Percentiles rank a stretch among this genome's conserved stretches.
Evolutionary conservation across 2,113 vertebrate species (phyloP).

Genomic region (Thomomys bottae): DNA sequence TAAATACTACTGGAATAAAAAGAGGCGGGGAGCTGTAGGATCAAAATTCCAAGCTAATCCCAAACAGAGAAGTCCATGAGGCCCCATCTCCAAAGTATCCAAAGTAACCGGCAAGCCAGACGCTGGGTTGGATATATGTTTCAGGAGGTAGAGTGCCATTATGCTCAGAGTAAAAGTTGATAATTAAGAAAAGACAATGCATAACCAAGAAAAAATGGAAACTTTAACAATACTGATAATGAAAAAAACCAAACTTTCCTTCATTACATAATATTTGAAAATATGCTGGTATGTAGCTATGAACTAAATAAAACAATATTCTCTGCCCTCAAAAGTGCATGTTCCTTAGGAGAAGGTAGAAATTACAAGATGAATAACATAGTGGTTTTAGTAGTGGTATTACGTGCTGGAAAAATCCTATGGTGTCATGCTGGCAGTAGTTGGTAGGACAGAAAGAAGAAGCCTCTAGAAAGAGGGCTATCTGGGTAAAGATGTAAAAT

Average conservation of each 20-base stretch:
- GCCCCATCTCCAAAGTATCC: too few species aligned
- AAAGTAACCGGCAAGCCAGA: too few species aligned
- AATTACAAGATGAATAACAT: background rate
- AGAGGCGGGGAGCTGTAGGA: too few species aligned
- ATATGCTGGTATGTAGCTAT: background rate
- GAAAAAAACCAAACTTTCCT: background rate
- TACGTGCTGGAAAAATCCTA: fast-evolving
- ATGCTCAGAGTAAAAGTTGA: background rate
- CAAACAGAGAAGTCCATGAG: too few species aligned
- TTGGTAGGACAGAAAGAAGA: background rate
- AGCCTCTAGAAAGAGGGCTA: background rate
- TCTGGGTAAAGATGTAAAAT: background rate
- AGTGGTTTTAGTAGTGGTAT: background rate
- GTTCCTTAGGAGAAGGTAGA: background rate
- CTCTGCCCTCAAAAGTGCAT: background rate
- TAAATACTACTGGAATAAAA: too few species aligned
- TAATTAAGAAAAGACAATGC: background rate
- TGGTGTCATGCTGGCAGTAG: background rate
- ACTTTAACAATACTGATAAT: background rate
- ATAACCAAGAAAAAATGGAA: background rate
- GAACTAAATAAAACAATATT: background rate
- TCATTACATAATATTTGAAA: background rate
- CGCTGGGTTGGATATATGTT: too few species aligned
- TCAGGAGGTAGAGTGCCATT: too few species aligned
- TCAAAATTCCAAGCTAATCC: too few species aligned